These are phyloP conservation scores for Heloderma charlesbogerti DNA, from an alignment of 2,113 vertebrate species.

Conservation along the genomic window DNA sequence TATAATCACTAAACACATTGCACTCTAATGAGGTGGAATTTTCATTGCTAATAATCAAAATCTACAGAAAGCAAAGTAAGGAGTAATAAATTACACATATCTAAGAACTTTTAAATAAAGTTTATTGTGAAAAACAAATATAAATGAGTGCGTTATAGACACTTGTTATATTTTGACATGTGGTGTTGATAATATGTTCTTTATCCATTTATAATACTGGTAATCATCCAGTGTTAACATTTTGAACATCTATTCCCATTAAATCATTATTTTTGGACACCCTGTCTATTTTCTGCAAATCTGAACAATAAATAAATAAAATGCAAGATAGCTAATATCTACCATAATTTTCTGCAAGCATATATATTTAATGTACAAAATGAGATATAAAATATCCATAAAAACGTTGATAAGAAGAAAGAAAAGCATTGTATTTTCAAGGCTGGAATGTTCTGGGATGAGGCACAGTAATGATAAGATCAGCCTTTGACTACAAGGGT, in stretches of 20 bases:
- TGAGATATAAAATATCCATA: not conserved
- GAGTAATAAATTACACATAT: conserved; percentile 2
- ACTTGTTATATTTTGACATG: conserved; percentile 21
- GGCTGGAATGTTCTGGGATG: not conserved
- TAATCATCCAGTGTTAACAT: not conserved
- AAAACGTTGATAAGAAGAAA: not conserved
- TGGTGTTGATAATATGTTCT: not conserved
- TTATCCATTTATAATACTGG: not conserved
- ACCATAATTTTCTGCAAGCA: not conserved
- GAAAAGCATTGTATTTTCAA: not conserved
- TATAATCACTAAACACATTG: not conserved
- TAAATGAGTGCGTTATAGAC: not conserved
- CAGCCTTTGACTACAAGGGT: not conserved
- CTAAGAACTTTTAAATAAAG: not conserved
- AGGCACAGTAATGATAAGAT: not conserved
- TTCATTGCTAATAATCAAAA: conserved; percentile 16
- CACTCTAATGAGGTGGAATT: not conserved
- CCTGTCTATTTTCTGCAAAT: not conserved
- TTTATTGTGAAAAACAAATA: not conserved
- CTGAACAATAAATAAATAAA: not conserved
- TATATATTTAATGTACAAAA: not conserved
- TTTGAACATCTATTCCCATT: not conserved
- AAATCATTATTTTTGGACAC: not conserved
- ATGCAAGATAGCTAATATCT: not conserved
- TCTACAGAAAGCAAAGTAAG: not conserved